Evolutionary conservation across 92 coral and sea anemone genomes (phyloP).

Genomic region (Bergia puertoricense): DNA sequence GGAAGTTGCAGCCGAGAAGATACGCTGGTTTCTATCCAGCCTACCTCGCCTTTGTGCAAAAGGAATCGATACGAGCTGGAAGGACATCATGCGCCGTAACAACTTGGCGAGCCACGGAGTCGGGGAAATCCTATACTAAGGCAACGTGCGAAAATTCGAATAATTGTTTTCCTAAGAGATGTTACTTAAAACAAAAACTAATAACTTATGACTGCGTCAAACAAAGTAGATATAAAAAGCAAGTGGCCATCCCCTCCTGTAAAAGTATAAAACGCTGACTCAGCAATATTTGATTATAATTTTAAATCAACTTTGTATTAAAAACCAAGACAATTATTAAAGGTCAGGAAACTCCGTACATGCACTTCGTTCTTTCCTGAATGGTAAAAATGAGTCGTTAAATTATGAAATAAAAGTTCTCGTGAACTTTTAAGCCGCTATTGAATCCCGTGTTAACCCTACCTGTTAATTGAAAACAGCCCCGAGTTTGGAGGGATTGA

Average conservation of each 20-base stretch:
- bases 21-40: not conserved
- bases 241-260: not conserved
- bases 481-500: too few species aligned
- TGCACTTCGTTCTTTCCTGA: too few species aligned
- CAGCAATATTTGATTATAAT: too few species aligned
- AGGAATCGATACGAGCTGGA: not conserved
- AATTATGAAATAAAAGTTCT: too few species aligned
- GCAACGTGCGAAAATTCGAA: not conserved
- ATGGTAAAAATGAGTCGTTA: too few species aligned
- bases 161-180: not conserved
- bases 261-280: not conserved
- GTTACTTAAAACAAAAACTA: not conserved
- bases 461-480: too few species aligned
- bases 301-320: too few species aligned
- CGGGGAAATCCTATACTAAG: not conserved
- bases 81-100: not conserved
- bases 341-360: too few species aligned
- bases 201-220: not conserved
- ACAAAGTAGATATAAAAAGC: not conserved
- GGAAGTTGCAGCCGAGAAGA: not conserved
- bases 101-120: too few species aligned
- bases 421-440: too few species aligned
- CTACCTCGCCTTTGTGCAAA: not conserved
- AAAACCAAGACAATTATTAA: too few species aligned
- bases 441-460: too few species aligned